phyloP scores from a whole-genome alignment of 2,797 vertebrate species.

The Thamnophis elegans region DNA sequence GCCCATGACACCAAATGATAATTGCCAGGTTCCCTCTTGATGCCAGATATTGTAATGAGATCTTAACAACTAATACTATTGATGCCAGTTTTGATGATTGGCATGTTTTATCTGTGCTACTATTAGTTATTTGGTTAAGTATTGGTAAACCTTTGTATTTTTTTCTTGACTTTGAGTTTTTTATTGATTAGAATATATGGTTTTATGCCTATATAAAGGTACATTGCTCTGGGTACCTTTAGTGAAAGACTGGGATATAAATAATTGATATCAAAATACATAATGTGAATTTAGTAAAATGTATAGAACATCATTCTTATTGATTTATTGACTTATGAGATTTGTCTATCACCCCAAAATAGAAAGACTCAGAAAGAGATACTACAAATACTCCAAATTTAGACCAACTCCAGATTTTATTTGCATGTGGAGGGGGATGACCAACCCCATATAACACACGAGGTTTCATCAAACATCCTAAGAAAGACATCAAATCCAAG shows the following conservation, averaged over 20 bases:
- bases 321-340: background rate
- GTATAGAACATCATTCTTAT: background rate
- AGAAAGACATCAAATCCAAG: conserved; percentile 16
- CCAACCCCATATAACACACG: background rate
- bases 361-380: background rate
- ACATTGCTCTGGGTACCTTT: background rate
- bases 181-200: background rate
- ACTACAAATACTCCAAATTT: background rate
- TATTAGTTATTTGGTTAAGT: background rate
- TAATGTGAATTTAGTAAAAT: background rate
- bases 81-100: background rate
- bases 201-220: background rate
- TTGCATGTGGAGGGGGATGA: too few species aligned
- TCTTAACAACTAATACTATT: background rate
- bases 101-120: background rate
- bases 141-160: background rate
- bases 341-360: background rate
- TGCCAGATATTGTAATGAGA: background rate
- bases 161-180: background rate
- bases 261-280: background rate
- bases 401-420: background rate
- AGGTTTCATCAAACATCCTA: background rate
- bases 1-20: background rate
- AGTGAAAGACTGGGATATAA: background rate
- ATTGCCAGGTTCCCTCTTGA: background rate